Conservation (phyloP, 1,140 invertebrate genomes). For the Ganaspis sp. region DNA sequence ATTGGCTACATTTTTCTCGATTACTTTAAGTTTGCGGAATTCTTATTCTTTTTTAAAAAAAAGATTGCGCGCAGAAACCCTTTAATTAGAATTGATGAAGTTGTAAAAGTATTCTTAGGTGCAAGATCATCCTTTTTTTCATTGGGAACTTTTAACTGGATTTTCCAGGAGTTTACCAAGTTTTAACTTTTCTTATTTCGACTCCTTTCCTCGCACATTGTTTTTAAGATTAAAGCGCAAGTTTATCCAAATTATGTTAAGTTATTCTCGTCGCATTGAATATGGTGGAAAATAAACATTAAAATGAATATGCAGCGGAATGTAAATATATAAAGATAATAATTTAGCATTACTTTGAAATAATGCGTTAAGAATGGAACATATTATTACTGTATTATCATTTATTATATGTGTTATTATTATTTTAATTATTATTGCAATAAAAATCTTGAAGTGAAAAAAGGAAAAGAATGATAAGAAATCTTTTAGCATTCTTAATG, state of each 20-base stretch:
- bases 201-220: neutral
- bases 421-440: too few relatives aligned
- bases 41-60: neutral
- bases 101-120: constrained; percentile 9
- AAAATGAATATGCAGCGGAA: neutral
- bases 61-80: neutral
- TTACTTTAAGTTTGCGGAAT: neutral
- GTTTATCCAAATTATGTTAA: neutral
- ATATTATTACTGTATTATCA: too few relatives aligned
- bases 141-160: constrained; percentile 1
- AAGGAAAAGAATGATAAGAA: neutral
- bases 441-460: too few relatives aligned
- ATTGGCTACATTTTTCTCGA: neutral
- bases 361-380: too few relatives aligned
- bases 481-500: neutral
- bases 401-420: too few relatives aligned
- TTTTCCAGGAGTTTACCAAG: neutral
- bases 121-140: neutral
- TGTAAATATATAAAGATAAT: too few relatives aligned
- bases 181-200: neutral
- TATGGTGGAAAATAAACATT: neutral
- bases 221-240: neutral
- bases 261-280: neutral
- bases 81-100: constrained; percentile 22
- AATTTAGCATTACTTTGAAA: too few relatives aligned